Evolutionary conservation across 2,888 invertebrate species (phyloP).

Genomic region (Liposcelis brunnea): DNA sequence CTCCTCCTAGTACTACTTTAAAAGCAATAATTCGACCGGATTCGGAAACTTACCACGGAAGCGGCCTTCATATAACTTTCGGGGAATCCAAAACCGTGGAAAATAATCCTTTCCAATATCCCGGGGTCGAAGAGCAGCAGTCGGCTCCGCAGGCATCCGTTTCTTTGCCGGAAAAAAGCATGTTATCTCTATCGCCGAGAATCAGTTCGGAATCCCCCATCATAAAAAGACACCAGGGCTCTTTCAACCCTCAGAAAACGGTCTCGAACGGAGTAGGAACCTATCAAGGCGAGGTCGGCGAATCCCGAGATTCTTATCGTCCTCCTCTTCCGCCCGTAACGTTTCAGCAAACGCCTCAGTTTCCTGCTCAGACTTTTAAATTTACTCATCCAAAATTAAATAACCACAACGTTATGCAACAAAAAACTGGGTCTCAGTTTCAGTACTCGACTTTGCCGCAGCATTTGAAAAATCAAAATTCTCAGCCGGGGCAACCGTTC

Average conservation of each 20-base stretch:
- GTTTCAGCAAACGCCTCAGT: constrained; percentile 10
- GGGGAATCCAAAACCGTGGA: constrained; percentile 32
- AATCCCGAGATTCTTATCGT: constrained; percentile 7
- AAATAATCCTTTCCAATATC: constrained; percentile 8
- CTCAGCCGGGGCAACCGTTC: too few relatives aligned
- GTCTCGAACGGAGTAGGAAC: not conserved
- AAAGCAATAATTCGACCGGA: constrained; percentile 74
- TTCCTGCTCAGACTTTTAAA: constrained; percentile 4
- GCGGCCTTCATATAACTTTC: constrained; percentile 63
- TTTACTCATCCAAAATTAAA: not conserved
- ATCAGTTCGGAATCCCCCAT: constrained; percentile 11
- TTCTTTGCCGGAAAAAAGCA: constrained; percentile 26
- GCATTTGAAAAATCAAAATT: not conserved
- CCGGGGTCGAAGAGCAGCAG: constrained; percentile 23
- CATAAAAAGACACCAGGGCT: constrained; percentile 6
- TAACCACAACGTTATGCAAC: too few relatives aligned
- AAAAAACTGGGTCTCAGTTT: too few relatives aligned
- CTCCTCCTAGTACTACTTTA: constrained; percentile 56
- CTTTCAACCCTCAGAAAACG: constrained; percentile 1
- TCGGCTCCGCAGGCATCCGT: constrained; percentile 46
- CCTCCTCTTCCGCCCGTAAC: constrained; percentile 11
- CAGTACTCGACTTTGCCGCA: constrained; percentile 1
- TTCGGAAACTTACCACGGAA: constrained; percentile 56
- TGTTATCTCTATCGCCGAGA: constrained; percentile 8
- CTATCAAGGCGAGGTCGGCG: too few relatives aligned